Conservation (phyloP, 2,797 vertebrate species). For the Tapera naevia region DNA sequence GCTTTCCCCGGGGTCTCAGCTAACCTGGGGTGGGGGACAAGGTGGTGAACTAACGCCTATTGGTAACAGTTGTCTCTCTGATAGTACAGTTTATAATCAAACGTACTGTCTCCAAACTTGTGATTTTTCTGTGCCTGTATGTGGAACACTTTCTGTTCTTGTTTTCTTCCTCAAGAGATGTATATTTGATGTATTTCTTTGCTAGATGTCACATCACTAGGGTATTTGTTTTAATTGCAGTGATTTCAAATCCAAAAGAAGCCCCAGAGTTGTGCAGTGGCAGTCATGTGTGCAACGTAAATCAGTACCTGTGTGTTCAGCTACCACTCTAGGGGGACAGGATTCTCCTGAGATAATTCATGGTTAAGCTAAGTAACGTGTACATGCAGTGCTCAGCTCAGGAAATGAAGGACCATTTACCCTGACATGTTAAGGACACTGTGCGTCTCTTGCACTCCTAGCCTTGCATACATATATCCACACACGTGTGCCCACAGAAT, state of each 20-base stretch:
- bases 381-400: rapidly evolving
- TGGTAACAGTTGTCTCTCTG: neutral
- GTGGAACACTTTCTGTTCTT: neutral
- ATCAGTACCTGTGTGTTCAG: neutral
- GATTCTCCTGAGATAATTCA: neutral
- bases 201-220: no score
- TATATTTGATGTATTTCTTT: rapidly evolving
- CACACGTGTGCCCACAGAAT: no score
- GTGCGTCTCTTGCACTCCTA: no score
- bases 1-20: no score
- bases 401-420: no score
- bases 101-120: rapidly evolving
- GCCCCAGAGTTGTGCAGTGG: rapidly evolving
- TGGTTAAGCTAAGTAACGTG: rapidly evolving
- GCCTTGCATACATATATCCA: no score
- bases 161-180: neutral
- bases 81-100: neutral
- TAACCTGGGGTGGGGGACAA: rapidly evolving
- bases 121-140: rapidly evolving
- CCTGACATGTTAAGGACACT: no score
- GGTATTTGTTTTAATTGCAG: neutral
- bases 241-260: neutral
- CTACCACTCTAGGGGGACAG: rapidly evolving
- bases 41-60: rapidly evolving
- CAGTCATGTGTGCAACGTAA: rapidly evolving